A percentile compares a stretch with the other conserved stretches of the same genome.
Evolutionary conservation across 2,888 invertebrate species (phyloP).

Genomic region (Amblyjoppa fuscipennis): DNA sequence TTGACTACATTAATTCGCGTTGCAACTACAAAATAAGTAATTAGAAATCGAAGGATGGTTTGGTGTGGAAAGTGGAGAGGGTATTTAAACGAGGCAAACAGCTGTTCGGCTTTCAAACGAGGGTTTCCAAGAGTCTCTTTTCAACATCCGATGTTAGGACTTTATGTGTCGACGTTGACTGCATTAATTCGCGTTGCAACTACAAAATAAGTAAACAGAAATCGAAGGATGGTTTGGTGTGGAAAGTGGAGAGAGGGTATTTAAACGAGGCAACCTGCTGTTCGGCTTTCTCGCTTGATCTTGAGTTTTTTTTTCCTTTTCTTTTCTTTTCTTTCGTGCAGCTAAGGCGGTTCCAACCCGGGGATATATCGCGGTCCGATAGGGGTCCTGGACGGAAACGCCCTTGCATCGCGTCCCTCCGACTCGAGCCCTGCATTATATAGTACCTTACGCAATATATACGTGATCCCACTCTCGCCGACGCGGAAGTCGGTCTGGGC

Average conservation of each 20-base stretch:
- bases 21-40: not conserved
- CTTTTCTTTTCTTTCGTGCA: constrained; percentile 25
- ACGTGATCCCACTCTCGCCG: constrained; percentile 51
- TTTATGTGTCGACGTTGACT: no score
- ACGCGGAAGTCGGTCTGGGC: constrained; percentile 73
- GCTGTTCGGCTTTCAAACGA: not conserved
- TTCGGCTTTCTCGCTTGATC: constrained; percentile 17
- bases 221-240: constrained; percentile 15
- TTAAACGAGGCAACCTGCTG: constrained; percentile 34
- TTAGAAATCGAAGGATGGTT: constrained; percentile 18
- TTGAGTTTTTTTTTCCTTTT: constrained; percentile 13
- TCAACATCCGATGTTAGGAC: no score
- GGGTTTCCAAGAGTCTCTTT: no score
- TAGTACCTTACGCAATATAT: constrained; percentile 46
- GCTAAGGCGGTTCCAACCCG: constrained; percentile 53
- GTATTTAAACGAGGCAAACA: constrained; percentile 31
- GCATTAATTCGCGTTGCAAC: not conserved
- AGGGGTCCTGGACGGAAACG: constrained; percentile 56
- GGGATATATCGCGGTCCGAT: constrained; percentile 55
- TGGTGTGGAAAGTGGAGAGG: constrained; percentile 12
- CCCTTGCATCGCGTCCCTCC: constrained; percentile 63
- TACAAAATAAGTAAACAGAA: constrained; percentile 21
- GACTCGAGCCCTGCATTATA: constrained; percentile 27
- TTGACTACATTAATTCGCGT: not conserved
- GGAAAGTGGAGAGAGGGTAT: constrained; percentile 16